A percentile compares a stretch with the other conserved stretches of the same genome.
phyloP scores from a whole-genome alignment of 2,888 invertebrate genomes.

The Drosophila dives region DNA sequence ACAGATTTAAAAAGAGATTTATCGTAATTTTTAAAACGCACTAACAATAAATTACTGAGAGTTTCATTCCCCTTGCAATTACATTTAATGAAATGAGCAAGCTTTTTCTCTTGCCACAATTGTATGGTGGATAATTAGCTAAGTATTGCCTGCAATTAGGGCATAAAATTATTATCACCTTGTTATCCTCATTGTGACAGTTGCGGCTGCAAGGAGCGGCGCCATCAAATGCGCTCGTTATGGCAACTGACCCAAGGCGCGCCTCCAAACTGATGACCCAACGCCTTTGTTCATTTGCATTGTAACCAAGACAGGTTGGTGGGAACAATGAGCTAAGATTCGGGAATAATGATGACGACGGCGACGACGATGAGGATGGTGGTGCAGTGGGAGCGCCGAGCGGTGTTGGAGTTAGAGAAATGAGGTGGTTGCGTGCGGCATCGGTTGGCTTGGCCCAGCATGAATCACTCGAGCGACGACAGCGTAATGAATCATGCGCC shows the following conservation, averaged over 20 bases:
- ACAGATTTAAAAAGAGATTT: not conserved
- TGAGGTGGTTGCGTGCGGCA: conserved; percentile 61
- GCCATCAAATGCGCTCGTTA: conserved; percentile 50
- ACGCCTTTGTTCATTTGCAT: conserved; percentile 37
- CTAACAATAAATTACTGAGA: not conserved
- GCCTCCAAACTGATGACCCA: conserved; percentile 32
- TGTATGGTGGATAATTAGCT: conserved; percentile 18
- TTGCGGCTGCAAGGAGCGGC: conserved; percentile 39
- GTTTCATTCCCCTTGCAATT: conserved; percentile 23
- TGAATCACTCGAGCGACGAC: conserved; percentile 67
- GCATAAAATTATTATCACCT: conserved; percentile 9
- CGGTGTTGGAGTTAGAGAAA: conserved; percentile 39
- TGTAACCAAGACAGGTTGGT: conserved; percentile 22
- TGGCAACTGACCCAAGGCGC: conserved; percentile 40
- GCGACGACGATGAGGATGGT: not conserved
- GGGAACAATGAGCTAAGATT: conserved; percentile 26
- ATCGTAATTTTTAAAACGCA: not conserved
- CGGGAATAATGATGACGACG: conserved; percentile 27
- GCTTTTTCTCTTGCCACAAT: not conserved
- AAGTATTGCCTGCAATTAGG: conserved; percentile 33
- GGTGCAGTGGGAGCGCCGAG: conserved; percentile 49
- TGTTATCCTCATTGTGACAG: conserved; percentile 11
- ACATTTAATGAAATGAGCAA: conserved; percentile 1
- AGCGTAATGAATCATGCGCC: conserved; percentile 67
- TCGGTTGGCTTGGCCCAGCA: conserved; percentile 47